phyloP scores from a whole-genome alignment of 2,888 invertebrate species.

The Athalia cordata region DNA sequence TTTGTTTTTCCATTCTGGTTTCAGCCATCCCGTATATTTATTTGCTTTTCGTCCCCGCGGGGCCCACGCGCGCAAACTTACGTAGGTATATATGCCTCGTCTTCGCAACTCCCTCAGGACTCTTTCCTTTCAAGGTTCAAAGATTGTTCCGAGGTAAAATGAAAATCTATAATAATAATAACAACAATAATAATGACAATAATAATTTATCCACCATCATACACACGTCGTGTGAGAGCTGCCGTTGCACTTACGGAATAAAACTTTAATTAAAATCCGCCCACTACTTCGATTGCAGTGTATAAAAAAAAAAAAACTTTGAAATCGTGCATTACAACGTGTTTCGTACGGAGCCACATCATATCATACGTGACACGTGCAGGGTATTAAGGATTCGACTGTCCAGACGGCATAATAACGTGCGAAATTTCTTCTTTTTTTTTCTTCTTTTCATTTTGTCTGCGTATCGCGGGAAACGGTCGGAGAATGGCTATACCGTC shows the following conservation, averaged over 20 bases:
- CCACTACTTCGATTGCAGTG: no score
- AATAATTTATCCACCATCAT: no score
- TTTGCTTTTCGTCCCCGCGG: neutral
- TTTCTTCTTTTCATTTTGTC: neutral
- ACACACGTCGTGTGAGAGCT: no score
- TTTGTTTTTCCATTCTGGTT: neutral
- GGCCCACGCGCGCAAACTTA: neutral
- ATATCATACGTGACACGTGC: constrained; percentile 5
- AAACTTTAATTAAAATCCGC: no score
- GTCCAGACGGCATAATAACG: neutral
- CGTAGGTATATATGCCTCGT: neutral
- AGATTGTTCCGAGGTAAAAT: neutral
- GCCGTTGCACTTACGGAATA: no score
- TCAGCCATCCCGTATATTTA: no score
- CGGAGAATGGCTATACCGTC: no score
- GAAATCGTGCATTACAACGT: neutral
- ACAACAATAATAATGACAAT: no score
- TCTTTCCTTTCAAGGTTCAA: neutral
- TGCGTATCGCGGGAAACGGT: neutral
- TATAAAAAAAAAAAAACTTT: neutral
- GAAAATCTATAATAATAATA: no score
- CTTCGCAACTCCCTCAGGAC: neutral
- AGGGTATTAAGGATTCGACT: neutral
- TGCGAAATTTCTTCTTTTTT: neutral
- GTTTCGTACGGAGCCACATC: neutral